Conservation (phyloP, 2,797 vertebrate species). For the Eulemur albifrons region DNA sequence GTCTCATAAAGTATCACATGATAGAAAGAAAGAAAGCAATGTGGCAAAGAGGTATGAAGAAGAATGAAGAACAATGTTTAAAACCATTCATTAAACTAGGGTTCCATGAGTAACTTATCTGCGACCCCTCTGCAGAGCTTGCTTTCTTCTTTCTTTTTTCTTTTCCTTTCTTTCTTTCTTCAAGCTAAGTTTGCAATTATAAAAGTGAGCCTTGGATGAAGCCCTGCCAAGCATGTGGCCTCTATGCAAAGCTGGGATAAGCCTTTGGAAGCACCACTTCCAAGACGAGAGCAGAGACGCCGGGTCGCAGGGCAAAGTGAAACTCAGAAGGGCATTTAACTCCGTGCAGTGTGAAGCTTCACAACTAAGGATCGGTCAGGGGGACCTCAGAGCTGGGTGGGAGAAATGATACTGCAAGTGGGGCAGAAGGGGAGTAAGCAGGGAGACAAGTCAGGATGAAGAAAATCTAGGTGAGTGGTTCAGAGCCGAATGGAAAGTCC, state of each 20-base stretch:
- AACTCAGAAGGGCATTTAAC: not conserved
- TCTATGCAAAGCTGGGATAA: not conserved
- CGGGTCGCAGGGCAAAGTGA: not conserved
- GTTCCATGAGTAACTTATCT: not conserved
- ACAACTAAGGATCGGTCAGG: not conserved
- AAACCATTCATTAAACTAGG: not conserved
- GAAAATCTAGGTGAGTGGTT: no score
- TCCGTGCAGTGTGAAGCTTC: accelerated
- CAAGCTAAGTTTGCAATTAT: not conserved
- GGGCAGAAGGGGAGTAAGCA: not conserved
- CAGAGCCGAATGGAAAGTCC: not conserved
- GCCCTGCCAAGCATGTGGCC: not conserved
- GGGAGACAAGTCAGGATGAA: not conserved
- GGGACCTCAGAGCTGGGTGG: not conserved
- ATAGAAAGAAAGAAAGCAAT: not conserved
- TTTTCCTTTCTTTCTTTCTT: no score
- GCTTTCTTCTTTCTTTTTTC: no score
- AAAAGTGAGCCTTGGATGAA: not conserved
- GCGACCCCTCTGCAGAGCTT: not conserved
- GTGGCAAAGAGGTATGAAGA: not conserved
- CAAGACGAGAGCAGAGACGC: accelerated
- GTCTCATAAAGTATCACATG: not conserved
- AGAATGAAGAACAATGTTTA: not conserved
- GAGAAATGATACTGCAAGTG: not conserved
- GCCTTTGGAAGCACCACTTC: not conserved